Conservation (phyloP, 2,888 invertebrate species). For the Trachelus troglodyta region DNA sequence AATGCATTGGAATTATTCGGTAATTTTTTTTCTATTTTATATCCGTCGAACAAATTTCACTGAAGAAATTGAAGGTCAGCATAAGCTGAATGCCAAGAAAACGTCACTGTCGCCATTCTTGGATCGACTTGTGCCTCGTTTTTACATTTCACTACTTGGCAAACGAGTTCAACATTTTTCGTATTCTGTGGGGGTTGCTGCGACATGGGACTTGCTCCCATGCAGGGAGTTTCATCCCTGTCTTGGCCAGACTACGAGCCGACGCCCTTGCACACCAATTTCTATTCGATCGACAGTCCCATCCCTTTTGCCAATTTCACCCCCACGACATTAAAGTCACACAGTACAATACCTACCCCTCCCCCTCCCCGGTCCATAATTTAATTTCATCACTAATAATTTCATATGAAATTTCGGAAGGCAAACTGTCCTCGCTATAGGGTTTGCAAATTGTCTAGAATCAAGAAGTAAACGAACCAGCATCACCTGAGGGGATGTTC, state of each 20-base stretch:
- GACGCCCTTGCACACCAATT: not conserved
- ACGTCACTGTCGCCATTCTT: not conserved
- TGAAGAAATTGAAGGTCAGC: not conserved
- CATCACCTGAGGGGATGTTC: not conserved
- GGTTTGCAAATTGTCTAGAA: not conserved
- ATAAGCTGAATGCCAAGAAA: not conserved
- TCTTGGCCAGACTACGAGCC: conserved; percentile 20
- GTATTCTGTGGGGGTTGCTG: not conserved
- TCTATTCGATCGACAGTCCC: conserved; percentile 32
- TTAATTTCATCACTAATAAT: not conserved
- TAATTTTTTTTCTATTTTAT: not conserved
- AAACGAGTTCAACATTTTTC: not conserved
- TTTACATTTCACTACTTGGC: not conserved
- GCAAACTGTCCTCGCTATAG: not conserved
- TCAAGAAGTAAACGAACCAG: not conserved
- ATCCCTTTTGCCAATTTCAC: not conserved
- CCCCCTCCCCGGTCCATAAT: not conserved
- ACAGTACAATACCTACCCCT: not conserved
- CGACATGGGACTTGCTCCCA: not conserved
- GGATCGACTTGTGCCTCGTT: not conserved
- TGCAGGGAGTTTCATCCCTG: conserved; percentile 4
- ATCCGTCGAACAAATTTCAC: not conserved
- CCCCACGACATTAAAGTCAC: not conserved
- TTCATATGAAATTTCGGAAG: not conserved
- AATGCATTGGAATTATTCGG: not conserved